phyloP scores from a whole-genome alignment of 1,140 invertebrate genomes.

The Procambarus clarkii region DNA sequence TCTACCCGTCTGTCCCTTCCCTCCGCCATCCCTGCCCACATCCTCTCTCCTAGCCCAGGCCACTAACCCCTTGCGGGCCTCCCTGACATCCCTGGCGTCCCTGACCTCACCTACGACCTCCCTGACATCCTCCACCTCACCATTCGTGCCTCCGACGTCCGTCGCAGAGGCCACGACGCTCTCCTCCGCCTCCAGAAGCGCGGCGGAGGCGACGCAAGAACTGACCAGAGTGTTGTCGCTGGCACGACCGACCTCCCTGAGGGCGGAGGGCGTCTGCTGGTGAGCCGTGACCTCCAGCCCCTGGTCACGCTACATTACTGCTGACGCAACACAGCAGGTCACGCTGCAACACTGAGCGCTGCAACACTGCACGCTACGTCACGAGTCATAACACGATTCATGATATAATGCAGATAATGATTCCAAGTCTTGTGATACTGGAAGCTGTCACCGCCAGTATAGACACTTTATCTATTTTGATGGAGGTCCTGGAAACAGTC shows the following conservation, averaged over 20 bases:
- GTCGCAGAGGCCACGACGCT: not conserved
- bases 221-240: conserved; percentile 32
- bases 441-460: too few species aligned
- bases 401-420: too few species aligned
- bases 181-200: not conserved
- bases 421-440: too few species aligned
- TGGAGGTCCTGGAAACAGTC: too few species aligned
- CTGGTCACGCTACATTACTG: not conserved
- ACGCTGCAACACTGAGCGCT: too few species aligned
- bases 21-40: conserved; percentile 36
- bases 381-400: too few species aligned
- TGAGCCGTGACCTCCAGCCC: conserved; percentile 26
- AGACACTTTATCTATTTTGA: too few species aligned
- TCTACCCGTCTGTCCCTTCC: conserved; percentile 61
- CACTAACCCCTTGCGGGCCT: conserved; percentile 35
- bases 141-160: conserved; percentile 34
- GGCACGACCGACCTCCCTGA: conserved; percentile 36
- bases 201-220: conserved; percentile 13
- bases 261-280: conserved; percentile 61
- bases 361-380: too few species aligned
- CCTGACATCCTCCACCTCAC: conserved; percentile 24
- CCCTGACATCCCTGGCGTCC: conserved; percentile 1
- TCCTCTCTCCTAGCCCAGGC: conserved; percentile 52
- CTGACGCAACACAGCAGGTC: too few species aligned
- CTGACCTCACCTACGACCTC: not conserved